phyloP scores from a whole-genome alignment of 2,797 vertebrate genomes.

The Enteromius viviparus region DNA sequence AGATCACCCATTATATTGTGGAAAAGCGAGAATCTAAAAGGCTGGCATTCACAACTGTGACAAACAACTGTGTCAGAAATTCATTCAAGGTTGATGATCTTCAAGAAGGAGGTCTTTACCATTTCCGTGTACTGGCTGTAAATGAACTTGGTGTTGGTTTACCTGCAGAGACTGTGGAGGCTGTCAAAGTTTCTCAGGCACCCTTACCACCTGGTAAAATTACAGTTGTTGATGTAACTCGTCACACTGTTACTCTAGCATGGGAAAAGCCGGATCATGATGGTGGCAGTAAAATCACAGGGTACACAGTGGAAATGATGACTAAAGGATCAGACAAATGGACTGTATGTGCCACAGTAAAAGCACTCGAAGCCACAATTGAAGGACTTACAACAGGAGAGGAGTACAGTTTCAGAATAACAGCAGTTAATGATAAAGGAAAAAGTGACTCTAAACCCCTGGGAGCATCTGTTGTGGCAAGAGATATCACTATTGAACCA shows the following conservation, averaged over 20 bases:
- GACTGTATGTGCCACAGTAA: slow-evolving; percentile 88
- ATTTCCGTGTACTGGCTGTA: slow-evolving; percentile 92
- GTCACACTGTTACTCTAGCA: slow-evolving; percentile 83
- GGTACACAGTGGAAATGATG: slow-evolving; percentile 95
- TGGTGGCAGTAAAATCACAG: slow-evolving; percentile 95
- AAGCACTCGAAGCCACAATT: slow-evolving; percentile 84
- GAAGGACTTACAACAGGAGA: slow-evolving; percentile 85
- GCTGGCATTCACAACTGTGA: slow-evolving; percentile 91
- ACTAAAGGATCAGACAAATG: slow-evolving; percentile 89
- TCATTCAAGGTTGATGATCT: slow-evolving; percentile 89
- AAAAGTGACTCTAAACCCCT: slow-evolving; percentile 91
- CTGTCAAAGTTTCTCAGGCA: slow-evolving; percentile 89
- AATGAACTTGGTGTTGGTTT: slow-evolving; percentile 94
- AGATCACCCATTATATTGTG: slow-evolving; percentile 93
- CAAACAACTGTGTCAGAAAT: slow-evolving; percentile 90
- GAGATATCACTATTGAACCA: slow-evolving; percentile 86
- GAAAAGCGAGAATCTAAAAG: slow-evolving; percentile 95
- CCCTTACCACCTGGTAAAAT: slow-evolving; percentile 92
- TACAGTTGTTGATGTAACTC: slow-evolving; percentile 85
- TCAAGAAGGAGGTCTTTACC: slow-evolving; percentile 91
- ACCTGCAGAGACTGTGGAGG: slow-evolving; percentile 87
- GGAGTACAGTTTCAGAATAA: slow-evolving; percentile 92
- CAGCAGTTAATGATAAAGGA: slow-evolving; percentile 94
- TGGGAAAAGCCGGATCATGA: slow-evolving; percentile 98
- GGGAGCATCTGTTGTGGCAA: slow-evolving; percentile 85